phyloP scores from a whole-genome alignment of 2,797 vertebrate species.

The Orestias chungarensis region DNA sequence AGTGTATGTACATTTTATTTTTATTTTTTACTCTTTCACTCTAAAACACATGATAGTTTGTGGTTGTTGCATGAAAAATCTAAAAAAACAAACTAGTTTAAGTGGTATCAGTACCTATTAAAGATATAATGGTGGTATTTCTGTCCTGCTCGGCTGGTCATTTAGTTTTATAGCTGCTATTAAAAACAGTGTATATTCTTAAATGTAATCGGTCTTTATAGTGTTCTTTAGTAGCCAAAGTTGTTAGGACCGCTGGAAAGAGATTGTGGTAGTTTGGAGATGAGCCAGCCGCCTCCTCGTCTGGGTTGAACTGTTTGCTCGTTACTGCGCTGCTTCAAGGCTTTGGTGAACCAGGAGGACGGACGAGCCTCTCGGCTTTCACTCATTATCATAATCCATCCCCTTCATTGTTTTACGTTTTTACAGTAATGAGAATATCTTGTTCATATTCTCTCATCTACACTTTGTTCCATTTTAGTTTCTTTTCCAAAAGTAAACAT shows the following conservation, averaged over 20 bases:
- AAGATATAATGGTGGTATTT: background rate
- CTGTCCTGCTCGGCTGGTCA: background rate
- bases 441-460: slow-evolving; percentile 23
- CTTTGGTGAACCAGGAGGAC: slow-evolving; percentile 31
- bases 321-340: slow-evolving; percentile 40
- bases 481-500: background rate
- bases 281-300: slow-evolving; percentile 33
- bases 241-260: no score
- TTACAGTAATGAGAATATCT: slow-evolving; percentile 18
- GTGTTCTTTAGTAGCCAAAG: no score
- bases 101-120: background rate
- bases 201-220: no score
- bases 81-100: background rate
- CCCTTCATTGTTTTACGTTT: slow-evolving; percentile 8
- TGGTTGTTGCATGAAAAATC: background rate
- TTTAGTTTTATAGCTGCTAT: background rate
- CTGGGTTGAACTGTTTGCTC: slow-evolving; percentile 30
- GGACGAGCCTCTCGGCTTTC: slow-evolving; percentile 22
- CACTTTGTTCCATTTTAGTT: background rate
- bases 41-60: background rate
- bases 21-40: no score
- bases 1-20: no score
- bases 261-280: no score
- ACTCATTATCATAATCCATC: background rate
- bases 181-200: no score